Evolutionary conservation across 2,888 invertebrate species (phyloP).

Genomic region (Sphinx pinastri): DNA sequence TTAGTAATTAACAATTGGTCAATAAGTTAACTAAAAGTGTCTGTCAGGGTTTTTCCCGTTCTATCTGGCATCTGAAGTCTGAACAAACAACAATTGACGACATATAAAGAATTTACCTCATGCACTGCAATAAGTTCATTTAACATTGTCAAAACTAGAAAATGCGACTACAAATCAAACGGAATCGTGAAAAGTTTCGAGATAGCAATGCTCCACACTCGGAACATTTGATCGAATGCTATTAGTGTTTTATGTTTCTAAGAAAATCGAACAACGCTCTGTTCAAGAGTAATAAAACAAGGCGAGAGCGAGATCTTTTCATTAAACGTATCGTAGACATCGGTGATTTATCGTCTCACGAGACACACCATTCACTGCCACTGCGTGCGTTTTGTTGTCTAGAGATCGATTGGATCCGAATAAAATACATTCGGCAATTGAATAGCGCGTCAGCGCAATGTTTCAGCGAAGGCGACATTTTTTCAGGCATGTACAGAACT

Average conservation of each 20-base stretch:
- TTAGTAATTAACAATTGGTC: too few species aligned
- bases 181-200: slow-evolving; percentile 33
- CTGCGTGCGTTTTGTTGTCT: slow-evolving; percentile 76
- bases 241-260: slow-evolving; percentile 40
- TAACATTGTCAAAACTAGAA: slow-evolving; percentile 47
- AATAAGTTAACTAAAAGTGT: too few species aligned
- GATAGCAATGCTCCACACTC: slow-evolving; percentile 38
- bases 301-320: slow-evolving; percentile 70
- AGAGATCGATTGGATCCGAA: slow-evolving; percentile 79
- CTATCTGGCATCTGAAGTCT: neutral
- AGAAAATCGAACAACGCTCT: slow-evolving; percentile 49
- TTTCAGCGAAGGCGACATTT: slow-evolving; percentile 77
- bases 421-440: slow-evolving; percentile 81
- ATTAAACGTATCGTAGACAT: slow-evolving; percentile 77
- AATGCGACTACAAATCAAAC: slow-evolving; percentile 49
- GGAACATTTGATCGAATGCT: slow-evolving; percentile 42
- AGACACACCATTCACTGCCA: slow-evolving; percentile 71
- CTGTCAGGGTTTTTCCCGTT: too few species aligned
- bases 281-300: slow-evolving; percentile 67
- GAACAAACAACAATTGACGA: neutral
- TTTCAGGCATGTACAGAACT: slow-evolving; percentile 74
- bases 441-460: slow-evolving; percentile 74
- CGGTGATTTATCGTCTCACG: slow-evolving; percentile 77
- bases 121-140: neutral
- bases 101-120: neutral